These are phyloP conservation scores for Xenopus borealis DNA, from an alignment of 2,113 vertebrate species.

Conservation along the genomic window DNA sequence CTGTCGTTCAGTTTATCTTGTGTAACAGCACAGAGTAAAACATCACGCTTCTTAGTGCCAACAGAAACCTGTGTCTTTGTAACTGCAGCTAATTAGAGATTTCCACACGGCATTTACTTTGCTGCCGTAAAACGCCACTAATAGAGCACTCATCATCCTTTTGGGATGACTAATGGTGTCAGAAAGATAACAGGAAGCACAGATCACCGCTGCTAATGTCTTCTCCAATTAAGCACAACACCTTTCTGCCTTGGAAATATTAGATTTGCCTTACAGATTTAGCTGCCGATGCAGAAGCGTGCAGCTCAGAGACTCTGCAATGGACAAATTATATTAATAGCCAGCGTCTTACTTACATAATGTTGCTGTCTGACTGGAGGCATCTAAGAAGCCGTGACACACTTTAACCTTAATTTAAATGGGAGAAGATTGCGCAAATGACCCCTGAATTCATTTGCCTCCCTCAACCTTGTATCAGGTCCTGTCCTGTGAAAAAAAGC, in stretches of 20 bases:
- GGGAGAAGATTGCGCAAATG: too few relatives aligned
- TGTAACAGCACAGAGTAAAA: background rate
- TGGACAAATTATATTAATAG: background rate
- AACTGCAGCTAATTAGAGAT: slow-evolving; percentile 16
- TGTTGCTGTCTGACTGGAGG: too few relatives aligned
- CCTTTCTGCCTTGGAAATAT: background rate
- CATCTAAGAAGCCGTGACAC: too few relatives aligned
- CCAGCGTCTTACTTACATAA: too few relatives aligned
- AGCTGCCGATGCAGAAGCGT: background rate
- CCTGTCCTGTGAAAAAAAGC: too few relatives aligned
- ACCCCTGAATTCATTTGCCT: too few relatives aligned
- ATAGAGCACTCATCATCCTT: slow-evolving; percentile 14
- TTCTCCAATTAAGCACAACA: slow-evolving; percentile 24
- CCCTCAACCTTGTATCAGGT: too few relatives aligned
- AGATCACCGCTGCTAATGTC: slow-evolving; percentile 11
- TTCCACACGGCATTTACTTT: slow-evolving; percentile 17
- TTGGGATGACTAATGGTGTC: slow-evolving; percentile 14
- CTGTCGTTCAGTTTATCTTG: background rate
- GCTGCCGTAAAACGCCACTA: background rate
- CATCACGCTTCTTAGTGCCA: background rate
- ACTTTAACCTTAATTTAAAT: too few relatives aligned
- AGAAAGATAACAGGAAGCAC: slow-evolving; percentile 9
- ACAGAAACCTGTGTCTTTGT: slow-evolving; percentile 8
- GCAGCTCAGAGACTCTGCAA: too few relatives aligned
- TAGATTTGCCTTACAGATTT: slow-evolving; percentile 17